Evolutionary conservation across 2,888 invertebrate genomes (phyloP).

Genomic region (Platypus cylindrus): DNA sequence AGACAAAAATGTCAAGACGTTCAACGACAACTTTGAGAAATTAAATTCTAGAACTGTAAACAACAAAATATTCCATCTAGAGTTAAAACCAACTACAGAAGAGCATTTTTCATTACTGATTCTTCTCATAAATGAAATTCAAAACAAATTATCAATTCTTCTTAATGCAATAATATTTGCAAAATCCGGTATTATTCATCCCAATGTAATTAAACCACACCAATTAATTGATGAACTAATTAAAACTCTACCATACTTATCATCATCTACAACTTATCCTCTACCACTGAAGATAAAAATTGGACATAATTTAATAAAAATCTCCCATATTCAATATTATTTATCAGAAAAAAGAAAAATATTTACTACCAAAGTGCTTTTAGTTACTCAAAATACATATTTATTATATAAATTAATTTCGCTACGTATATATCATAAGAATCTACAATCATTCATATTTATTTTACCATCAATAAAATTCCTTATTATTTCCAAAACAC

Average conservation of each 20-base stretch:
- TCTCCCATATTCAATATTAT: constrained; percentile 6
- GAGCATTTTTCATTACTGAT: constrained; percentile 14
- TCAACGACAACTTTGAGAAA: constrained; percentile 11
- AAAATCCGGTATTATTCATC: constrained; percentile 13
- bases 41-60: constrained; percentile 3
- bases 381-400: background rate
- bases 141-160: constrained; percentile 10
- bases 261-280: constrained; percentile 7
- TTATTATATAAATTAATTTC: background rate
- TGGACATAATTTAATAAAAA: constrained; percentile 5
- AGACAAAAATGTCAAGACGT: constrained; percentile 8
- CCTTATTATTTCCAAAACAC: background rate
- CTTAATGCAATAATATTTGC: constrained; percentile 10
- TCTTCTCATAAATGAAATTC: constrained; percentile 11
- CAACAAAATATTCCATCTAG: constrained; percentile 9
- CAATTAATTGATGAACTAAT: constrained; percentile 13
- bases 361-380: background rate
- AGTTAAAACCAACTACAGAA: constrained; percentile 13
- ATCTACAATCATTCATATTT: background rate
- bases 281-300: constrained; percentile 10
- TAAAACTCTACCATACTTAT: constrained; percentile 9
- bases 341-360: constrained; percentile 5
- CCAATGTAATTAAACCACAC: constrained; percentile 13
- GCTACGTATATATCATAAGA: background rate
- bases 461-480: background rate